These are phyloP conservation scores for Cassiopea andromeda DNA, from an alignment of 30 jellyfish, hydroid and myxozoan genomes.

Conservation along the genomic window DNA sequence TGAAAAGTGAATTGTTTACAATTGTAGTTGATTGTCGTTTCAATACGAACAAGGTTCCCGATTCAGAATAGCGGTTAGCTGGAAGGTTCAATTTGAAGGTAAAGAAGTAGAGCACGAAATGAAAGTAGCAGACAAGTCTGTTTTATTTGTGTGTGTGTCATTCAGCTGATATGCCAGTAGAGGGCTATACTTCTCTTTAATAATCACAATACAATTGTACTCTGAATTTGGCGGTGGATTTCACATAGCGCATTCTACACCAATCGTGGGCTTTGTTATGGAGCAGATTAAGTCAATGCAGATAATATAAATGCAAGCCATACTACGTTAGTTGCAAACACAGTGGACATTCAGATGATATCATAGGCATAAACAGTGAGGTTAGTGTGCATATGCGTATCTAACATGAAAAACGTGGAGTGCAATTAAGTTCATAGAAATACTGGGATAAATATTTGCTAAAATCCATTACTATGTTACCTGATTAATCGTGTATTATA, in stretches of 20 bases:
- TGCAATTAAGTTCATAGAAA: neutral
- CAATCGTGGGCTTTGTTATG: constrained; percentile 19
- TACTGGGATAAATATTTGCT: neutral
- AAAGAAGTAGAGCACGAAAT: no score
- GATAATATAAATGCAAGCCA: neutral
- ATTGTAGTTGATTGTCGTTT: neutral
- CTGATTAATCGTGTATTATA: constrained; percentile 48
- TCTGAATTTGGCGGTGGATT: constrained; percentile 25
- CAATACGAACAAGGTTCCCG: neutral
- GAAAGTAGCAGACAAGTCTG: no score
- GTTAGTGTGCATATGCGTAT: neutral
- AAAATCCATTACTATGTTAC: constrained; percentile 15
- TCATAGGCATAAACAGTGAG: neutral
- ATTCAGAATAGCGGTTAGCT: neutral
- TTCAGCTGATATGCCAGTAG: neutral
- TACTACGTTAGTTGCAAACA: neutral
- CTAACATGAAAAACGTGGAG: neutral
- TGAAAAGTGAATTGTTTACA: neutral
- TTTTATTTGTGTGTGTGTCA: no score
- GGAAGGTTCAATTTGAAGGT: neutral
- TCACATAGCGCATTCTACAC: neutral
- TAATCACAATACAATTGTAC: neutral
- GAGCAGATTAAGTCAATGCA: neutral
- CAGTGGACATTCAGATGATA: neutral
- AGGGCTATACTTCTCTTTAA: neutral